A percentile compares a stretch with the other conserved stretches of the same genome.
phyloP scores from a whole-genome alignment of 2,113 vertebrate species.

The Benitochromis conjunctus region DNA sequence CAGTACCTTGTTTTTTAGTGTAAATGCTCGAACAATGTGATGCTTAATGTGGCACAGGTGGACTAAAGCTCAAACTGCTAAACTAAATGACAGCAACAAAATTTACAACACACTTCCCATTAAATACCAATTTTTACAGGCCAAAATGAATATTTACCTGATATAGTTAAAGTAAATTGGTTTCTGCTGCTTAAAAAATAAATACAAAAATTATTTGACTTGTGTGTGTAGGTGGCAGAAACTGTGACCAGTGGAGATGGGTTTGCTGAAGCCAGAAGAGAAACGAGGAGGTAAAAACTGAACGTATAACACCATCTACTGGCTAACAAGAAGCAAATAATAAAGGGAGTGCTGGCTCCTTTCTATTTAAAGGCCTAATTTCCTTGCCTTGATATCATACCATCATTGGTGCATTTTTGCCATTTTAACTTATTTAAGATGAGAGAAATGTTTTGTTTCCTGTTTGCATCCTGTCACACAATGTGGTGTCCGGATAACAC shows the following conservation, averaged over 20 bases:
- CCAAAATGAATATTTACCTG: background rate
- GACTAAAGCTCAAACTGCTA: background rate
- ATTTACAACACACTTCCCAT: background rate
- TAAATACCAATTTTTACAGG: no score
- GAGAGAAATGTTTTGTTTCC: background rate
- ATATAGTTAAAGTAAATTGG: background rate
- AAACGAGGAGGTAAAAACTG: conserved; percentile 47
- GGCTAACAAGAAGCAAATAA: background rate
- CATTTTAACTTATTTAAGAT: background rate
- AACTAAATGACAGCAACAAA: background rate
- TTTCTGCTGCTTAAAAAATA: background rate
- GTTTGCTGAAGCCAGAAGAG: conserved; percentile 56
- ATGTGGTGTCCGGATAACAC: conserved; percentile 21
- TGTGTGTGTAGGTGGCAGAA: conserved; percentile 50
- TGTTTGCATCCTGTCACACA: conserved; percentile 28
- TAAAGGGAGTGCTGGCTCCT: background rate
- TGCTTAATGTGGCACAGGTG: background rate
- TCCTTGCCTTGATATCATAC: background rate
- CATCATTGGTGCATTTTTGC: background rate
- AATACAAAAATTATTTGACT: background rate
- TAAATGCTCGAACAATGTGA: background rate
- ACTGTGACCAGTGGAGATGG: conserved; percentile 58
- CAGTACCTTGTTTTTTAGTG: background rate
- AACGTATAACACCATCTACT: background rate
- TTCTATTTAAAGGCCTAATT: background rate